phyloP scores from a whole-genome alignment of 2,797 vertebrate genomes.

The Dicrostonyx torquatus region DNA sequence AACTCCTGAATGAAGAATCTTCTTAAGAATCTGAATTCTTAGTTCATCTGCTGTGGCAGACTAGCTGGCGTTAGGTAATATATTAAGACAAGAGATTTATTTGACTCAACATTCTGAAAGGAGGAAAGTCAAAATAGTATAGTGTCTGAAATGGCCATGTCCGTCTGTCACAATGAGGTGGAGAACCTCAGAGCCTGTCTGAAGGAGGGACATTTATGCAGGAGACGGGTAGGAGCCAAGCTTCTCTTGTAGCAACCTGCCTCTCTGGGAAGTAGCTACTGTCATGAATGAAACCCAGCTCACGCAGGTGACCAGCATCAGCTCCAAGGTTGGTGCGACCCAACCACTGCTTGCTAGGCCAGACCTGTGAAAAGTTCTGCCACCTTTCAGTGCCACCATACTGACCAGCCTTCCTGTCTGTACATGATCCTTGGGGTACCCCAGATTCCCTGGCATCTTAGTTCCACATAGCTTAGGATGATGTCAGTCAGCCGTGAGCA shows the following conservation, averaged over 20 bases:
- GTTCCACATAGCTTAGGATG: not conserved
- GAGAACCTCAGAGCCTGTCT: not conserved
- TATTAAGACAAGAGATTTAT: not conserved
- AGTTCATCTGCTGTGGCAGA: not conserved
- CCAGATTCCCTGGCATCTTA: not conserved
- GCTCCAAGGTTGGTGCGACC: not conserved
- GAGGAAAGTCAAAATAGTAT: not conserved
- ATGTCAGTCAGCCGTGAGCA: not conserved
- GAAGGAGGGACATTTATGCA: not conserved
- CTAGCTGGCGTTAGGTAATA: not conserved
- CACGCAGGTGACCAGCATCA: not conserved
- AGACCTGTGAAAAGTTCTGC: not conserved
- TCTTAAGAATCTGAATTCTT: not conserved
- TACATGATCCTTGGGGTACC: too few relatives aligned
- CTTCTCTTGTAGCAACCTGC: not conserved
- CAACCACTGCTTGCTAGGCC: not conserved
- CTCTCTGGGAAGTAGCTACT: not conserved
- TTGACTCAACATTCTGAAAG: not conserved
- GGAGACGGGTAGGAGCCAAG: not conserved
- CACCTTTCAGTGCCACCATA: too few relatives aligned
- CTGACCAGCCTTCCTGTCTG: not conserved
- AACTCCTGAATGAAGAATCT: not conserved
- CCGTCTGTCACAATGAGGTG: not conserved
- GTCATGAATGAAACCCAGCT: not conserved
- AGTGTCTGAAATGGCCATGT: not conserved